Evolutionary conservation across 2,888 invertebrate species (phyloP).

Genomic region (Sarcophaga rosellei): DNA sequence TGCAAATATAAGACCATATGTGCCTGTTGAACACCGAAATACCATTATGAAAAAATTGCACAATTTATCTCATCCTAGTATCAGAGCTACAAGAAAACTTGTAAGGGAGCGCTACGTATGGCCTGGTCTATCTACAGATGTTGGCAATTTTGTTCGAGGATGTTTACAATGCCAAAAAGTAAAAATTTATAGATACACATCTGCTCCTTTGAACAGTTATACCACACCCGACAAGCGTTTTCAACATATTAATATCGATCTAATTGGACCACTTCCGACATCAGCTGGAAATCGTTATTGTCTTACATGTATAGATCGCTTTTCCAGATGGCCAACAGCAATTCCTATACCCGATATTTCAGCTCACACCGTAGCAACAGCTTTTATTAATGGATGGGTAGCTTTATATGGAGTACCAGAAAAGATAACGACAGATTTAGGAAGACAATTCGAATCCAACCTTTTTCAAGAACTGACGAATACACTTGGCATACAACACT

Average conservation of each 20-base stretch:
- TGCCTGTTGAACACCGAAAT: not conserved
- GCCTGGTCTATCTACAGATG: constrained; percentile 47
- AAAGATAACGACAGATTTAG: constrained; percentile 58
- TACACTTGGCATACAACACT: not conserved
- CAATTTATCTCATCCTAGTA: not conserved
- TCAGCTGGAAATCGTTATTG: too few species aligned
- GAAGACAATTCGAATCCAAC: constrained; percentile 65
- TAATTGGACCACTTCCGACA: too few species aligned
- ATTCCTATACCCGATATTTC: not conserved
- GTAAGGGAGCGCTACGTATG: constrained; percentile 49
- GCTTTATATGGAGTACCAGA: constrained; percentile 60
- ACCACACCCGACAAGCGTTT: constrained; percentile 67
- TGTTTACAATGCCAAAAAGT: constrained; percentile 41
- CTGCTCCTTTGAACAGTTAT: not conserved
- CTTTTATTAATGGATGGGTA: constrained; percentile 20
- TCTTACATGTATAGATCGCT: too few species aligned
- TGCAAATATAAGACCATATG: constrained; percentile 34
- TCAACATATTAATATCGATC: constrained; percentile 77
- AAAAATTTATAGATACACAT: constrained; percentile 43
- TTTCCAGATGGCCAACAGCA: too few species aligned
- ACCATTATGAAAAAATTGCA: not conserved
- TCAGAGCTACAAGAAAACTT: not conserved
- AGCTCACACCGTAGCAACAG: not conserved
- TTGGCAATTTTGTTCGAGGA: constrained; percentile 29
- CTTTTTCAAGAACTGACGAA: constrained; percentile 52